Evolutionary conservation across 2,113 vertebrate species (phyloP), one percentile per base, ranked within the genome.

Genomic region (Acrocephalus kingi): DNA sequence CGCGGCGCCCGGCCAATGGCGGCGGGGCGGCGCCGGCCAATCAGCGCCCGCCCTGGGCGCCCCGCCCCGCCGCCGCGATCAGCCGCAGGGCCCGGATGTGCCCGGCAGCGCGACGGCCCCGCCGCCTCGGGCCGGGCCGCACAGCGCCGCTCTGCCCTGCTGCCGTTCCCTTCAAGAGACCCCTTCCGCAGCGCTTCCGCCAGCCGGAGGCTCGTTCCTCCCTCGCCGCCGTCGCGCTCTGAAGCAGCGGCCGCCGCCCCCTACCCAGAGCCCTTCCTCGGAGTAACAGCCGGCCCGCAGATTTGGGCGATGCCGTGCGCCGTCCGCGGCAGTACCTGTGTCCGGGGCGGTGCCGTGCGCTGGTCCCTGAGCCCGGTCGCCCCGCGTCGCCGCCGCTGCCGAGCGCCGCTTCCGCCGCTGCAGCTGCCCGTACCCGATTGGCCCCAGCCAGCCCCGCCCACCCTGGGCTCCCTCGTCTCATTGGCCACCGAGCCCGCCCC

Each of bases 381-480:
- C 61, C 83, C 61, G 61, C 71, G 52, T 64, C 61, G 43, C 83
- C 35, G 52, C 62, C n/a, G 51, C 82, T 66, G 51, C 64, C 66
- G 79, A 67, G 37, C 21, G 37, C 72, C 72, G 72, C 84, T 86
- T 86, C 84, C 84, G 84, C 84, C 83, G 83, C 83, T 64, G 71
- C 31, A 35, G 62, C 52, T 56, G 25, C 62, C 45, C 31, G 27
- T 63, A 13, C 45, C 54, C 37, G 84, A 86, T 86, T 77, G 84
- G 73, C 17, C 27, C 27, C 22, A 21, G 5, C 2, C 33, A 5
- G 55, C 28, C 64, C 55, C 55, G 39, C 73, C 55, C 64, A 16
- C 15, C 7, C 3, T 1, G 3, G 1, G 1, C 4, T 16, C 4
- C 18, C 24, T 10, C 48, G 16, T 2, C 4, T 23, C n/a, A 55